These are phyloP conservation scores for Batillaria attramentaria DNA, from an alignment of 1,140 invertebrate species.

Conservation along the genomic window DNA sequence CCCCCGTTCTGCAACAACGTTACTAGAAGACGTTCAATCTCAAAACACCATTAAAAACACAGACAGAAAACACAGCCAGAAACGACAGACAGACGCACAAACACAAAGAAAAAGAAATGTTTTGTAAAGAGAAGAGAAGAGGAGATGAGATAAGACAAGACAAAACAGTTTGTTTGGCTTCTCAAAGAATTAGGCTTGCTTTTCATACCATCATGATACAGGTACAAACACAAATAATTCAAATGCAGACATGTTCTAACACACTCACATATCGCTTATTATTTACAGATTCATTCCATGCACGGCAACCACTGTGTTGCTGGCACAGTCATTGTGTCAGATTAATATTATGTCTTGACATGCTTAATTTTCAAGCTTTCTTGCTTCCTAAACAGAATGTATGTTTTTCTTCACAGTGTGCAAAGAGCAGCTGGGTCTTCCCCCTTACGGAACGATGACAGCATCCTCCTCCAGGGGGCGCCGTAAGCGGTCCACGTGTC, in stretches of 20 bases:
- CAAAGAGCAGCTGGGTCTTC: constrained; percentile 74
- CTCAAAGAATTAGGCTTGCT: too few species aligned
- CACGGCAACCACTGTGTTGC: not conserved
- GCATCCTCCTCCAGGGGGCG: constrained; percentile 72
- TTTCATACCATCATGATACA: not conserved
- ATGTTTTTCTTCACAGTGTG: constrained; percentile 71
- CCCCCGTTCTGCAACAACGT: too few species aligned
- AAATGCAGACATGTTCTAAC: not conserved
- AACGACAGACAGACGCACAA: too few species aligned
- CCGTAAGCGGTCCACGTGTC: constrained; percentile 73
- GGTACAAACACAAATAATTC: not conserved
- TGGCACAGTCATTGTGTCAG: not conserved
- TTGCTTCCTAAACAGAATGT: too few species aligned
- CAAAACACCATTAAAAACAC: too few species aligned
- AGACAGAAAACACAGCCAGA: too few species aligned
- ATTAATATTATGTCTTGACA: not conserved
- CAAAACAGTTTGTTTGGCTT: too few species aligned
- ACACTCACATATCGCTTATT: not conserved
- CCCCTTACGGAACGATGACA: constrained; percentile 74
- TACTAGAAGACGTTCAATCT: too few species aligned
- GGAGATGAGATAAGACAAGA: too few species aligned
- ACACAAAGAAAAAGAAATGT: too few species aligned
- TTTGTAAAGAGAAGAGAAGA: too few species aligned
- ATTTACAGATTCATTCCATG: not conserved
- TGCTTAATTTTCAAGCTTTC: not conserved